These are phyloP conservation scores for Sarcophilus harrisii DNA, from an alignment of 2,797 vertebrate genomes.

Conservation along the genomic window DNA sequence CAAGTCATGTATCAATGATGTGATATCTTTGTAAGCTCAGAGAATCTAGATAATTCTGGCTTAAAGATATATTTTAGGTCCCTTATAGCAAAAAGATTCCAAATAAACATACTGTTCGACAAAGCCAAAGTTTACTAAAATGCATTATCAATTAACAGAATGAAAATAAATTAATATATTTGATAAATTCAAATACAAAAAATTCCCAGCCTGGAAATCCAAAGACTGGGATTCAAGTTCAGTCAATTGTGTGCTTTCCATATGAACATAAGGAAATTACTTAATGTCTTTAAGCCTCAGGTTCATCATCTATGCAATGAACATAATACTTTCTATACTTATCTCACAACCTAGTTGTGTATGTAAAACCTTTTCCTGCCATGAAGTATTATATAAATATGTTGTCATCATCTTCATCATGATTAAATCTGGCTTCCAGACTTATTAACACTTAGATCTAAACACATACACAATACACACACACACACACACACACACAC, in stretches of 20 bases:
- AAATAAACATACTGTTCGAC: not conserved
- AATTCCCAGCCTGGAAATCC: not conserved
- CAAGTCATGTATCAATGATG: not conserved
- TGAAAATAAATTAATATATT: not conserved
- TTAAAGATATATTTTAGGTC: not conserved
- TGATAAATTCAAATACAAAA: not conserved
- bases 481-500: too few species aligned
- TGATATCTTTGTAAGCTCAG: not conserved
- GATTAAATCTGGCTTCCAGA: not conserved
- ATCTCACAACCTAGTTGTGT: not conserved
- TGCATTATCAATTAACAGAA: not conserved
- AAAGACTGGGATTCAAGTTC: not conserved
- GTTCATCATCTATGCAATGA: not conserved
- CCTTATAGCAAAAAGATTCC: not conserved
- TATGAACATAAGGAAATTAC: not conserved
- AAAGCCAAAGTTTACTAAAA: not conserved
- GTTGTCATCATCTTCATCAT: not conserved
- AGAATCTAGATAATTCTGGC: not conserved
- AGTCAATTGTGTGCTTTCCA: not conserved
- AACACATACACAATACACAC: not conserved
- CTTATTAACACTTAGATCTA: not conserved
- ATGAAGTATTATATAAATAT: not conserved
- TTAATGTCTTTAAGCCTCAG: not conserved
- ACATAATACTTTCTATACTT: not conserved
- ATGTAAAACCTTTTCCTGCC: not conserved